A percentile compares a stretch with the other conserved stretches of the same genome.
These are phyloP conservation scores for Catalaphyllia jardinei DNA, from an alignment of 64 coral and sea anemone genomes.

Conservation along the genomic window DNA sequence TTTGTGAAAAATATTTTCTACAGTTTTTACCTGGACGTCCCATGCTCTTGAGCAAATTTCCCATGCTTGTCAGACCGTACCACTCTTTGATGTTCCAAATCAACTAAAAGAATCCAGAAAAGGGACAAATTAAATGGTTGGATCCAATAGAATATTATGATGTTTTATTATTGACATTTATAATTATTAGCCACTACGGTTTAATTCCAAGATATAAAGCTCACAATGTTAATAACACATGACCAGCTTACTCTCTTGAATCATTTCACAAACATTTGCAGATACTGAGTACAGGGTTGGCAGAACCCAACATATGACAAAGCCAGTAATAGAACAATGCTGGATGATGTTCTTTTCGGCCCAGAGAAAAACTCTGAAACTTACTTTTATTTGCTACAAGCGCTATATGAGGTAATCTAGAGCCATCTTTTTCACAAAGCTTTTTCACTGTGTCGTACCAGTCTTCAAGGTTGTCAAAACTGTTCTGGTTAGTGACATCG, in stretches of 20 bases:
- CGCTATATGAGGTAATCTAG: constrained; percentile 77
- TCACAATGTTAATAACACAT: too few relatives aligned
- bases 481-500: constrained; percentile 96
- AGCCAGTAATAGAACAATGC: too few relatives aligned
- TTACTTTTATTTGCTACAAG: constrained; percentile 98
- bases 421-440: constrained; percentile 74
- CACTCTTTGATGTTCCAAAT: constrained; percentile 90
- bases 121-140: too few relatives aligned
- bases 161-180: too few relatives aligned
- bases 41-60: constrained; percentile 95
- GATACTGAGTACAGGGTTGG: too few relatives aligned
- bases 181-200: too few relatives aligned
- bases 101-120: constrained; percentile 60
- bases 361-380: neutral
- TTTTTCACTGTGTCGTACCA: constrained; percentile 93
- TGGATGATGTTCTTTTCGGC: too few relatives aligned
- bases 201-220: too few relatives aligned
- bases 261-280: too few relatives aligned
- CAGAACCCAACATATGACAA: too few relatives aligned
- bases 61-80: constrained; percentile 89
- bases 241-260: too few relatives aligned
- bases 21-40: constrained; percentile 78
- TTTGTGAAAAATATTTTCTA: neutral
- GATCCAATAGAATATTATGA: too few relatives aligned
- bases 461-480: constrained; percentile 99